A percentile compares a stretch with the other conserved stretches of the same genome.
Conservation (phyloP, 2,113 vertebrate genomes). For the Ia io region DNA sequence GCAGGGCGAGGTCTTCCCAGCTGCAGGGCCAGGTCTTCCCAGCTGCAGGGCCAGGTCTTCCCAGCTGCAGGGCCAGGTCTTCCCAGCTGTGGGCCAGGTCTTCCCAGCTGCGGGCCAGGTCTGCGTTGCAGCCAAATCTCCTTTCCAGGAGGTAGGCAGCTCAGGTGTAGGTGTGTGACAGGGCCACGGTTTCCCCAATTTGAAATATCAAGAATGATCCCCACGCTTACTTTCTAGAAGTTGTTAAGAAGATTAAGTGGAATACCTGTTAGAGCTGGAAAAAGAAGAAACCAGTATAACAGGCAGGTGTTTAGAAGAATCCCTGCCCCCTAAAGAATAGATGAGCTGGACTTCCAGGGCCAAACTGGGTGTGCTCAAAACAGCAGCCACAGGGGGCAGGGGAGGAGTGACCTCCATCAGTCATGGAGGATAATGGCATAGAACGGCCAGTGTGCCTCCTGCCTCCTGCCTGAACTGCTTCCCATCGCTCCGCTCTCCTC, state of each 20-base stretch:
- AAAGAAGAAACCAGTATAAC: not conserved
- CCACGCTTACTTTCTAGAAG: not conserved
- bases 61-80: too few species aligned
- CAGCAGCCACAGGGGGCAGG: not conserved
- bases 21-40: too few species aligned
- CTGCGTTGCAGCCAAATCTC: not conserved
- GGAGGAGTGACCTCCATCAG: not conserved
- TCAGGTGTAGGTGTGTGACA: not conserved
- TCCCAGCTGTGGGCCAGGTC: too few species aligned
- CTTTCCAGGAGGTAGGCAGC: fast-evolving
- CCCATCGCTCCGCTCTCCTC: not conserved
- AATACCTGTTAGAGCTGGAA: not conserved
- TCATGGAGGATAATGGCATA: not conserved
- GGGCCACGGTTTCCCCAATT: not conserved
- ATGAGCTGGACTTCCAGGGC: not conserved
- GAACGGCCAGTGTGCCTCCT: fast-evolving
- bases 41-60: too few species aligned
- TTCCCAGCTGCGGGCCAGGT: too few species aligned
- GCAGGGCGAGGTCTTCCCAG: too few species aligned
- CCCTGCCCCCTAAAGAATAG: not conserved
- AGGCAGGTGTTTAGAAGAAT: not conserved
- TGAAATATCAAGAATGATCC: not conserved
- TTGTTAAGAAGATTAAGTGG: not conserved
- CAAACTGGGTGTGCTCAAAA: not conserved
- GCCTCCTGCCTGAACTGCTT: not conserved